Evolutionary conservation across 2,888 invertebrate species (phyloP), one percentile per base, ranked within the genome.

Genomic region (Bombyx huttoni): DNA sequence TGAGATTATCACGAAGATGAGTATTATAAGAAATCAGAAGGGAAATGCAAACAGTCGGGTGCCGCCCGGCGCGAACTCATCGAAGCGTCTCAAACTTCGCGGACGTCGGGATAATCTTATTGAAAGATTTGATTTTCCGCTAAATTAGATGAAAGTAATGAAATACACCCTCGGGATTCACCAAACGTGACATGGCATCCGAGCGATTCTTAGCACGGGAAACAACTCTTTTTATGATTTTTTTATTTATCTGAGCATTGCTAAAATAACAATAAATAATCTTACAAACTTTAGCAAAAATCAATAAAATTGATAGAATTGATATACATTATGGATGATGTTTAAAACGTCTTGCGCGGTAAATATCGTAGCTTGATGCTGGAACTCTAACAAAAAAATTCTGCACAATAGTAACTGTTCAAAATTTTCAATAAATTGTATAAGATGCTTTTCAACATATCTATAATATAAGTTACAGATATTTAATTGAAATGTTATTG

Each of bases 91-190:
- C 58, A 52, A 60, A 61, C 60, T 57, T 62, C 70, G 65, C 70
- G 71, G 73, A 75, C 73, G 69, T 58, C 61, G 75, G 78, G 81
- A 82, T 86, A 86, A 87, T 83, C 81, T 73, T 75, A 79, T 83
- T 74, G 79, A 83, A 82, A 78, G 83, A 87, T 85, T 86, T 85
- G 85, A 86, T 86, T 85, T 86, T 86, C 83, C 81, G 78, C 81
- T 79, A 86, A 87, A 87, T 86, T 86, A 79, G 79, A 85, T 85
- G 79, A 81, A 80, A 82, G 85, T 84, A 85, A 85, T 84, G 81
- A 84, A 85, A 86, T 80, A 79, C 78, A 75, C 78, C 70, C 69
- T 62, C 65, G 70, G 68, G 73, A 75, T 70, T 65, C 62, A 62
- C 62, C 63, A 58, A 63, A 64, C 57, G 59, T 63, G 57, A 56